Percentiles rank a stretch among this genome's conserved stretches.
Conservation (phyloP, 1,140 invertebrate genomes). For the Nomia melanderi region DNA sequence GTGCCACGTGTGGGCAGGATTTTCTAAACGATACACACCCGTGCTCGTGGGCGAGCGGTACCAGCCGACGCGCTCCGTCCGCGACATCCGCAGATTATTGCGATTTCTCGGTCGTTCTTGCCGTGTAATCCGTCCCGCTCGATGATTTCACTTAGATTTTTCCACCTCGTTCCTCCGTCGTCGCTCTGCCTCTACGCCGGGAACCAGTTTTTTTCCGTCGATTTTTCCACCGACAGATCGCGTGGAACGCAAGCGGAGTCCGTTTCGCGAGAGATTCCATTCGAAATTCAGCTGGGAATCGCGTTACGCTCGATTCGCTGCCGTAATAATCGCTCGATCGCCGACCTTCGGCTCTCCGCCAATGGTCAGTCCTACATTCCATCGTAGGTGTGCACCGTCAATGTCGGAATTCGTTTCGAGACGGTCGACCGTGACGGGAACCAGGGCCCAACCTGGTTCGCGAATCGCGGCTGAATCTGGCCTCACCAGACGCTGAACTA, state of each 20-base stretch:
- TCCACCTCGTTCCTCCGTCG: neutral
- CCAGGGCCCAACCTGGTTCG: neutral
- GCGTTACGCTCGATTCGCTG: neutral
- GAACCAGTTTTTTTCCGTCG: neutral
- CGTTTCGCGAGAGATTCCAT: neutral
- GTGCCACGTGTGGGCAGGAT: slow-evolving; percentile 64
- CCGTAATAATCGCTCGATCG: slow-evolving; percentile 22
- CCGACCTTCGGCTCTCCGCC: slow-evolving; percentile 39
- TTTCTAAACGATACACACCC: slow-evolving; percentile 56
- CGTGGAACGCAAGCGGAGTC: neutral
- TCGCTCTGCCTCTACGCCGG: too few relatives aligned
- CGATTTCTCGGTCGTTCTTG: neutral
- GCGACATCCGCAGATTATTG: slow-evolving; percentile 45
- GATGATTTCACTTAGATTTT: neutral
- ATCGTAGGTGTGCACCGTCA: slow-evolving; percentile 36
- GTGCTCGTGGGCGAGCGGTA: slow-evolving; percentile 59
- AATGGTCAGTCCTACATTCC: slow-evolving; percentile 52
- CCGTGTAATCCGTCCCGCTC: neutral
- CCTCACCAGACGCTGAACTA: too few relatives aligned
- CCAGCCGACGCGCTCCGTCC: slow-evolving; percentile 48
- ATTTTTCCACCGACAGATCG: neutral
- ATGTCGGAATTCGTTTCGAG: slow-evolving; percentile 35
- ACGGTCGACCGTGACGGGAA: slow-evolving; percentile 16
- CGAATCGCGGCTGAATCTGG: too few relatives aligned
- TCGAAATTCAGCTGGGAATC: neutral